These are phyloP conservation scores for Channa maculata DNA, from an alignment of 2,113 vertebrate genomes.

Conservation along the genomic window DNA sequence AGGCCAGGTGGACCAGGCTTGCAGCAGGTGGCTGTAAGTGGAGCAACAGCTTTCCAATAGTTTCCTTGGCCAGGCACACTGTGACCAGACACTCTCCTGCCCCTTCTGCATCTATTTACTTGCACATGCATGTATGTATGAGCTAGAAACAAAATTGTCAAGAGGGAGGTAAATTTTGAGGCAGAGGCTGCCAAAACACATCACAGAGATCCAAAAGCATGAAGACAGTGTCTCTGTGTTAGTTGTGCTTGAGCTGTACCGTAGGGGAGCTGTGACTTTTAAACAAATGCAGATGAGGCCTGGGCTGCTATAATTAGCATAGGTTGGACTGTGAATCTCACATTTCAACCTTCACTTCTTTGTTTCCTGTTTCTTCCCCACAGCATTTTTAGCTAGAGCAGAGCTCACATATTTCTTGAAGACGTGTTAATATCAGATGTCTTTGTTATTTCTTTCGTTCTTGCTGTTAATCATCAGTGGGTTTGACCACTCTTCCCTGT, in stretches of 20 bases:
- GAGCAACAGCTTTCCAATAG: slow-evolving; percentile 57
- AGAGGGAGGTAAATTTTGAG: slow-evolving; percentile 12
- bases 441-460: background rate
- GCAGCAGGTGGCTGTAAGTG: slow-evolving; percentile 65
- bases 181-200: background rate
- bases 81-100: slow-evolving; percentile 22
- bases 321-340: slow-evolving; percentile 8
- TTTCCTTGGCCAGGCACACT: slow-evolving; percentile 16
- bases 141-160: slow-evolving; percentile 13
- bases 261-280: slow-evolving; percentile 42
- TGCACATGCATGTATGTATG: slow-evolving; percentile 8
- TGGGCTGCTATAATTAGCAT: slow-evolving; percentile 48
- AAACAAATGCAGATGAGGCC: slow-evolving; percentile 54
- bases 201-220: slow-evolving; percentile 14
- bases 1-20: slow-evolving; percentile 56
- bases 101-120: slow-evolving; percentile 11
- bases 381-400: background rate
- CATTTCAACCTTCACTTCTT: slow-evolving; percentile 20
- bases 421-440: slow-evolving; percentile 7
- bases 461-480: background rate
- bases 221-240: slow-evolving; percentile 17
- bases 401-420: slow-evolving; percentile 1
- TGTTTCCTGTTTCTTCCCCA: background rate
- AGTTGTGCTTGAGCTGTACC: slow-evolving; percentile 22
- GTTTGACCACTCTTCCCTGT: slow-evolving; percentile 9